Conservation (phyloP, 2,797 vertebrate genomes). For the Ambastaia sidthimunki region DNA sequence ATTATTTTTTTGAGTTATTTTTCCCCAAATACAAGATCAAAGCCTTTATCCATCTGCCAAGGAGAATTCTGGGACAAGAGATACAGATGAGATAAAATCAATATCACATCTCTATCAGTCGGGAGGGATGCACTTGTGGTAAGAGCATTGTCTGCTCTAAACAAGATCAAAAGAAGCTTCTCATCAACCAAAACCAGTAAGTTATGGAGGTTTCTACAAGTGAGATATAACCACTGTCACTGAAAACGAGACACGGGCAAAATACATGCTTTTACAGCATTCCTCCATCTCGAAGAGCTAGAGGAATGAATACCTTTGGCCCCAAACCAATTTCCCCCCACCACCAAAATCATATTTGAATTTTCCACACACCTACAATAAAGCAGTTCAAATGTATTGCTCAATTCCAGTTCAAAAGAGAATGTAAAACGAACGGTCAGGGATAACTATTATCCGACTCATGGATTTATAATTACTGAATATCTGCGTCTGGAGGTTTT, state of each 20-base stretch:
- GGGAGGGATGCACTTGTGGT: conserved; percentile 23
- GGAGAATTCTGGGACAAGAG: conserved; percentile 28
- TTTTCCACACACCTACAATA: neutral
- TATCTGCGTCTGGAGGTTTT: conserved; percentile 18
- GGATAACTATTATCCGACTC: conserved; percentile 13
- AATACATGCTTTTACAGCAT: conserved; percentile 11
- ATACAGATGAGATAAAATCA: conserved; percentile 33
- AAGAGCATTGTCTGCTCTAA: conserved; percentile 27
- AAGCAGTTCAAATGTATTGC: too few species aligned
- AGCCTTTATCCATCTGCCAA: conserved; percentile 26
- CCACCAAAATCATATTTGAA: neutral
- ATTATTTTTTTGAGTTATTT: conserved; percentile 9
- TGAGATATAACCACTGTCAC: conserved; percentile 35
- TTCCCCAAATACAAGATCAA: conserved; percentile 49
- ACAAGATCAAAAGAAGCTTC: conserved; percentile 37
- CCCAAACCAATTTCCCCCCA: neutral
- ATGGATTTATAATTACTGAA: neutral
- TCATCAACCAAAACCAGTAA: conserved; percentile 17
- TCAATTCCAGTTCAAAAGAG: neutral
- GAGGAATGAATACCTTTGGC: neutral
- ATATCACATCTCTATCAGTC: conserved; percentile 7
- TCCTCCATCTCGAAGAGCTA: neutral
- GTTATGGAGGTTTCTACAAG: conserved; percentile 31
- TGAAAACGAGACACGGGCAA: conserved; percentile 6
- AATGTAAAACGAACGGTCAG: neutral